phyloP scores from a whole-genome alignment of 2,888 invertebrate species.

The Buathra laborator region DNA sequence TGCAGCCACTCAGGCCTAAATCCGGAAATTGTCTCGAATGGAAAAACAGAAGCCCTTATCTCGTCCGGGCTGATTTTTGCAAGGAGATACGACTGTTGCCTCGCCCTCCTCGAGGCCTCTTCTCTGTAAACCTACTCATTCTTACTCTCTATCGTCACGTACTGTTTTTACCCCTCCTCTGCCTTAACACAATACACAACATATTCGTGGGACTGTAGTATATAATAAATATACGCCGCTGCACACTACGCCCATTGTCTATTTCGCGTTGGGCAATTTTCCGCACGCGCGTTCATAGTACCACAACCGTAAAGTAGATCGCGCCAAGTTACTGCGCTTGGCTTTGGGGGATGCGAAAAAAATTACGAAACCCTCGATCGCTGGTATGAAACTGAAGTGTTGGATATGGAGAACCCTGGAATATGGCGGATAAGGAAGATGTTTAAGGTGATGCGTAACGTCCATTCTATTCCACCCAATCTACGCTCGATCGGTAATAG shows the following conservation, averaged over 20 bases:
- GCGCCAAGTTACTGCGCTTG: not conserved
- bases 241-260: not conserved
- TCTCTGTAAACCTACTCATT: not conserved
- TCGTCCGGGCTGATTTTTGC: conserved; percentile 41
- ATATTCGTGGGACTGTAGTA: not conserved
- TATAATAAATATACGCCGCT: not conserved
- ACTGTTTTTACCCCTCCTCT: not conserved
- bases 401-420: no score
- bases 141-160: not conserved
- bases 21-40: conserved; percentile 65
- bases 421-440: no score
- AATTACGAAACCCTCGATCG: no score
- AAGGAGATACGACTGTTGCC: not conserved
- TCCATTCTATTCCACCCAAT: no score
- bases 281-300: conserved; percentile 23
- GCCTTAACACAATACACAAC: not conserved
- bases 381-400: no score
- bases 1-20: conserved; percentile 34
- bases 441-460: no score
- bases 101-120: not conserved
- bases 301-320: not conserved
- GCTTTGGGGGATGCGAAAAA: no score
- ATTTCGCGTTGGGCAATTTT: conserved; percentile 34
- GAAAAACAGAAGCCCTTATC: conserved; percentile 53
- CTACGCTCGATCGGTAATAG: no score